A percentile compares a stretch with the other conserved stretches of the same genome.
These are phyloP conservation scores for Erinaceus europaeus DNA, from an alignment of 2,113 vertebrate species.

Conservation along the genomic window DNA sequence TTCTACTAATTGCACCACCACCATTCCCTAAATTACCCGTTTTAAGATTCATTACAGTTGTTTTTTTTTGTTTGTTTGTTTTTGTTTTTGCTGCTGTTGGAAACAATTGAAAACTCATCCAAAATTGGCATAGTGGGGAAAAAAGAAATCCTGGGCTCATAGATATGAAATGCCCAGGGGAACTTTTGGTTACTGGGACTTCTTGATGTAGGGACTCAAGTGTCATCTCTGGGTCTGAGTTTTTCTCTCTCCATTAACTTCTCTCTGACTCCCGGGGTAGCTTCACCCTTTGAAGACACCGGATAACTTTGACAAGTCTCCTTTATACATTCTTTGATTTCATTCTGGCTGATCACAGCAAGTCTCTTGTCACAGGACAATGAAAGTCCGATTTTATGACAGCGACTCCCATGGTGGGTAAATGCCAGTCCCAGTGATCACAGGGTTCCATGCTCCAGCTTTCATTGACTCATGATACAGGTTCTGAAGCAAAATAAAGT, in stretches of 20 bases:
- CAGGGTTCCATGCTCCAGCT: background rate
- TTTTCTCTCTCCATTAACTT: constrained; percentile 19
- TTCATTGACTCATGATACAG: background rate
- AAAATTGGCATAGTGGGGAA: background rate
- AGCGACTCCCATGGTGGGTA: background rate
- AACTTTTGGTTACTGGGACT: background rate
- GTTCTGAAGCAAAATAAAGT: no score
- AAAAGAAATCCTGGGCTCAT: background rate
- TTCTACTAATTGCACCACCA: no score
- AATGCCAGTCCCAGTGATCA: background rate
- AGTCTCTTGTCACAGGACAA: background rate
- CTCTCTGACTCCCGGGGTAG: background rate
- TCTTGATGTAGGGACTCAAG: background rate
- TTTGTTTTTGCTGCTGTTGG: background rate
- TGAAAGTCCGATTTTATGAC: background rate
- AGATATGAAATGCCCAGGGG: background rate
- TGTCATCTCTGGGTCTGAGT: background rate
- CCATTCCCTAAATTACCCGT: no score
- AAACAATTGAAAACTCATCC: background rate
- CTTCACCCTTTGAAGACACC: background rate
- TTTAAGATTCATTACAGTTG: constrained; percentile 38
- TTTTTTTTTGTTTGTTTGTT: no score
- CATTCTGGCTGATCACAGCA: background rate
- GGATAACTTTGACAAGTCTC: background rate
- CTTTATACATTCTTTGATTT: background rate